Conservation (phyloP, 2,888 invertebrate species). For the Pyrocoelia pectoralis region DNA sequence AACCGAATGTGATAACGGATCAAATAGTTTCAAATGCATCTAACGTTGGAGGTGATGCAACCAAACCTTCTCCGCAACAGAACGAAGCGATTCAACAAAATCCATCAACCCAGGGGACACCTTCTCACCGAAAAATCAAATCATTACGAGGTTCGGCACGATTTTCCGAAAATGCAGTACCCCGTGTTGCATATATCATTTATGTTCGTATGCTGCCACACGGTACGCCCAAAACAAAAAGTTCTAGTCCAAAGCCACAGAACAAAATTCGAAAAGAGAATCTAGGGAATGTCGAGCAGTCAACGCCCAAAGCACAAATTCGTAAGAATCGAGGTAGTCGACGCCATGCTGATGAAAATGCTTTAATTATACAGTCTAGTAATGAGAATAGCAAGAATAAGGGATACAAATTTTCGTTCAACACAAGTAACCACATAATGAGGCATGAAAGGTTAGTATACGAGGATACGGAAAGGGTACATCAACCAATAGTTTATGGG, state of each 20-base stretch:
- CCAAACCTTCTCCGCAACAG: too few species aligned
- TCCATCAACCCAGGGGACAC: too few species aligned
- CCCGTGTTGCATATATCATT: too few species aligned
- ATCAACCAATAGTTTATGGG: slow-evolving; percentile 52
- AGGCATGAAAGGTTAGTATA: slow-evolving; percentile 53
- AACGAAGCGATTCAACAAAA: too few species aligned
- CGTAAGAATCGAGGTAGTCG: neutral
- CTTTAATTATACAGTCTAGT: slow-evolving; percentile 67
- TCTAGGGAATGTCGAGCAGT: neutral
- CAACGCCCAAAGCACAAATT: neutral
- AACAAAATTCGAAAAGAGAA: neutral
- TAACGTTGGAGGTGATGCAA: too few species aligned
- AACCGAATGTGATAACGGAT: too few species aligned
- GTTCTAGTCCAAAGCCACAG: neutral
- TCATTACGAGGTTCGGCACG: too few species aligned
- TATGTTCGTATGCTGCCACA: too few species aligned
- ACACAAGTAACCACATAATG: slow-evolving; percentile 59
- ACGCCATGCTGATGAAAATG: slow-evolving; percentile 55
- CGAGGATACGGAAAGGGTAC: slow-evolving; percentile 58
- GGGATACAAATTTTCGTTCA: slow-evolving; percentile 65
- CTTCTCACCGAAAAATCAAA: too few species aligned
- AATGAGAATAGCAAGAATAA: slow-evolving; percentile 66
- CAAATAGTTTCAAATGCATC: too few species aligned
- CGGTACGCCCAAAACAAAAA: too few species aligned
- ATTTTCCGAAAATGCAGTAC: too few species aligned